Evolutionary conservation across 2,888 invertebrate species (phyloP), one percentile per base, ranked within the genome.

Genomic region (Noctua fimbriata): DNA sequence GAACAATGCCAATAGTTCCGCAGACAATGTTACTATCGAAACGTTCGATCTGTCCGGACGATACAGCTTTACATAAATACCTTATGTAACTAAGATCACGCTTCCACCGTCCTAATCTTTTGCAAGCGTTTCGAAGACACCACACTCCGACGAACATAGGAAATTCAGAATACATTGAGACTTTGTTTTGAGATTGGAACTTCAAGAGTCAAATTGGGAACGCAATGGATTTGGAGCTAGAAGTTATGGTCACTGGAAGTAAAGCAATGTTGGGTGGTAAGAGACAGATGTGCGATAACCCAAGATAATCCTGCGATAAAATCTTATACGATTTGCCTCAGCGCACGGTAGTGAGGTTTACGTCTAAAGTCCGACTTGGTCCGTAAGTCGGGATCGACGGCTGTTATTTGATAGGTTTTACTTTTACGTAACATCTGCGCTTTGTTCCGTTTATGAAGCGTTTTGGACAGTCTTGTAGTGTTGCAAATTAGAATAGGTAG

Each of bases 261-360:
- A 76, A 87, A 81, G 84, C 83, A 75, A 78, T 69, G 79, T 83
- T 69, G 76, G 76, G 84, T 92, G 91, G 93, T 94, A 90, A 79
- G 76, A 79, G 90, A 84, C 77, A 93, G 95, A 95, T 95, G 92
- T 85, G 92, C 91, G 96, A 96, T 96, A 96, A 96, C 96, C 96
- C 91, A 87, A 93, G 95, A 95, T 95, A 95, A 95, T 95, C 95
- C 93, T 87, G 83, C 90, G 95, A 95, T 95, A 93, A 92, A 92
- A 95, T 94, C 94, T 93, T 87, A 90, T 93, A 92, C 93, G 96
- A 95, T 95, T 94, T 94, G 93, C 94, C 93, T 92, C 85, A 91
- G 91, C 92, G 93, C 91, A 93, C 94, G 93, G 94, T 92, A 85
- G 85, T 85, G 65, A 76, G 41, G 73, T 74, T 60, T 70, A 52